Conservation (phyloP, 2,888 invertebrate species). For the Incurvaria masculella region DNA sequence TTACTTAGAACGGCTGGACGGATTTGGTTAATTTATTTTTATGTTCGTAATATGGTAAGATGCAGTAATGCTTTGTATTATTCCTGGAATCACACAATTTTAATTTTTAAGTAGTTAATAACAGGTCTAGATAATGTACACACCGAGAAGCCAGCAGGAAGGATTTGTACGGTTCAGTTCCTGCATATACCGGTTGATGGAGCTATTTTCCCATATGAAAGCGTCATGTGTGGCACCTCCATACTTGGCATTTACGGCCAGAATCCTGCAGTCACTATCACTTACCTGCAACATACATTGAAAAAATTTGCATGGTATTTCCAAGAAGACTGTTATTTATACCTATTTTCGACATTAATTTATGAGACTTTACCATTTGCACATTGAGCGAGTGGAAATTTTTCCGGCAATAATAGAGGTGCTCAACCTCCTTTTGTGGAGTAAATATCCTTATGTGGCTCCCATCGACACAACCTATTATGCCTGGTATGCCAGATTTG, state of each 20-base stretch:
- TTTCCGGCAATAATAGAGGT: constrained; percentile 11
- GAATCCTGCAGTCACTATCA: constrained; percentile 17
- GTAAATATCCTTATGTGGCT: constrained; percentile 1
- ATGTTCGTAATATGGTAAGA: too few species aligned
- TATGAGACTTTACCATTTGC: constrained; percentile 15
- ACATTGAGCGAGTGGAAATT: constrained; percentile 18
- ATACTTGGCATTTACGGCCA: constrained; percentile 19
- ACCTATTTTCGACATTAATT: background rate
- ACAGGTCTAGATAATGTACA: constrained; percentile 19
- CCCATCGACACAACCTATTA: constrained; percentile 13
- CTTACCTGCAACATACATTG: constrained; percentile 16
- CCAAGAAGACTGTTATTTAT: background rate
- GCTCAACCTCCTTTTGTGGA: background rate
- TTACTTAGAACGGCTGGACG: too few species aligned
- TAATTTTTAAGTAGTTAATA: constrained; percentile 3
- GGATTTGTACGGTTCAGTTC: constrained; percentile 9
- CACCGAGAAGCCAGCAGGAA: constrained; percentile 7
- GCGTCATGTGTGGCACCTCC: constrained; percentile 20
- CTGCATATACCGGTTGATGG: constrained; percentile 12
- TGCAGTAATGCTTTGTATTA: too few species aligned
- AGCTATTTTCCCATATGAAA: constrained; percentile 19
- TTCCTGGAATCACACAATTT: background rate
- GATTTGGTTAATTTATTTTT: too few species aligned
- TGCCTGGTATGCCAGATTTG: constrained; percentile 8
- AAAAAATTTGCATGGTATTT: background rate